Base-by-base conservation (phyloP, 2,888 invertebrate species). In the Ptilodon capucinus region DNA sequence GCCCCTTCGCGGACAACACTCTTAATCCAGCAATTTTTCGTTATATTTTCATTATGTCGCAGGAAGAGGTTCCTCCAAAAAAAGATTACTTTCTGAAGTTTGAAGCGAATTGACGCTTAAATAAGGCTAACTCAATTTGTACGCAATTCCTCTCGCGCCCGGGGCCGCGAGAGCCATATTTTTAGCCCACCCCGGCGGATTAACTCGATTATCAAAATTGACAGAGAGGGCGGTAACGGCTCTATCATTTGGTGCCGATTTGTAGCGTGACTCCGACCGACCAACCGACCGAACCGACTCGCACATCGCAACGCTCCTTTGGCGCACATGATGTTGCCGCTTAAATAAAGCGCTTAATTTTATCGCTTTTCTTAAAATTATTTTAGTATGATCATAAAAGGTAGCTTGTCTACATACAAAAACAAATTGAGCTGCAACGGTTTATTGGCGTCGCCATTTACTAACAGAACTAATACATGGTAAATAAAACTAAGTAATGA, bases 171-270 rank as follows among this genome's bases (percentile, higher is more conserved):
- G 60, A 46, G 60, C 57, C 68, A 68, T 73, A 68, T 73, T 70
- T 68, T 67, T 64, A 43, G 60, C 57, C 57, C 56, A 54, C 63
- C 51, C 48, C 49, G 45, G 49, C 30, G 67, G 65, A 67, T 70
- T 77, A 79, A 81, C 74, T 76, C 69, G 72, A 80, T 82, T 81
- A 82, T 74, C 65, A 69, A 69, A 71, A 71, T 74, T 71, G 51
- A 60, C 48, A 57, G 59, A 56, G 54, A 57, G 71, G 63, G 63
- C 51, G 60, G 65, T 74, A 74, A 80, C 73, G 72, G 70, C 64
- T 48, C 65, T 45, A 57, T 78, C 74, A 78, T 71, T 57, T 58
- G 65, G 53, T 57, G 60, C 53, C 62, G 73, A 76, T 71, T 68
- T 63, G 66, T 66, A 57, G 42, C 44, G 39, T 30, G 30, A 7